Evolutionary conservation across 2,113 vertebrate species (phyloP), one percentile per base, ranked within the genome.

Genomic region (Megalops atlanticus): DNA sequence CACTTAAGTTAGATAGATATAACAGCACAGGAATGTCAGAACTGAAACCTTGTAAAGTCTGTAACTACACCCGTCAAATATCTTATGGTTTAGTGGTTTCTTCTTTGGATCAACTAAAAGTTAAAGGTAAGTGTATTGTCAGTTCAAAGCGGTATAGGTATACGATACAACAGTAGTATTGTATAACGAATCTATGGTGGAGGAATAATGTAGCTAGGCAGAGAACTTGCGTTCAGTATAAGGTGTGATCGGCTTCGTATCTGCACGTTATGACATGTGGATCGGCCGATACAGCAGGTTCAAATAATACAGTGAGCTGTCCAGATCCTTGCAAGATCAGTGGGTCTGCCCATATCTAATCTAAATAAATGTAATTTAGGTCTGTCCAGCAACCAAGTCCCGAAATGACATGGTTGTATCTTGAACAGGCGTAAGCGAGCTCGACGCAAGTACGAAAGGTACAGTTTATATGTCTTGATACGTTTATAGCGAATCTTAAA

Each of bases 41-140:
- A 21, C 49, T 81, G 5, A 94, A 85, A 83, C 87, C 91, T 40
- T 94, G 92, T 78, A 93, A 88, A 79, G 91, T 94, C 64, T 94
- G 92, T 41, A 91, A 91, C 64, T 87, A 86, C 77, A 89, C 80
- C 2, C 92, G 94, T 1, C 86, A 91, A 47, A 89, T 87, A 4
- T 91, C 84, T 0, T 86, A 89, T 24, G 94, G 94, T 0, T 0
- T 95, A 77, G 91, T 77, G 0, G 93, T 89, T 6, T 70, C 85
- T 18, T 90, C 92, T 24, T 82, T 95, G 36, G 75, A 83, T 5
- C 87, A 94, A 6, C 88, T 95, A 43, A 94, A 90, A 85, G 68
- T 36, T 39, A 94, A 89, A 87, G 94, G 93, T 94, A 79, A 88
- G 87, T 85, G 14, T 0, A 14, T n/a, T 31, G 38, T 21, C 4